These are phyloP conservation scores for Nemurella pictetii DNA, from an alignment of 2,888 invertebrate genomes.

Conservation along the genomic window DNA sequence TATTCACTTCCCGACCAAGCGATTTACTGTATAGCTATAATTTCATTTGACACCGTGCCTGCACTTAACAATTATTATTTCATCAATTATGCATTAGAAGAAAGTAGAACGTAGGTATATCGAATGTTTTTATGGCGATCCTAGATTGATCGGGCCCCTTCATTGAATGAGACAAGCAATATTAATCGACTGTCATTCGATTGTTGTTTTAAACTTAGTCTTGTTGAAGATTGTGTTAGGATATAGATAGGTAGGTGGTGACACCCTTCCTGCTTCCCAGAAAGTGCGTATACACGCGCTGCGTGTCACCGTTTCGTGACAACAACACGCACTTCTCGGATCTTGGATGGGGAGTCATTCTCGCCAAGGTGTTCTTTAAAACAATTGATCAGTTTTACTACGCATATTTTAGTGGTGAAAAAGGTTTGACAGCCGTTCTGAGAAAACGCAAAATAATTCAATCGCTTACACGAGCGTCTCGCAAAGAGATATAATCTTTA, in stretches of 20 bases:
- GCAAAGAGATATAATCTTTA: neutral
- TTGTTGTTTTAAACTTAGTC: neutral
- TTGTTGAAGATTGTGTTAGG: neutral
- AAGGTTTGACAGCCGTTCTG: neutral
- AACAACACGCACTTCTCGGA: neutral
- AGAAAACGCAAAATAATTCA: neutral
- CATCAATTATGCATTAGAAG: neutral
- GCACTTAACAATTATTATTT: neutral
- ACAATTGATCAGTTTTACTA: neutral
- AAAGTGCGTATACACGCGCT: no score
- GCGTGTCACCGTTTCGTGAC: neutral
- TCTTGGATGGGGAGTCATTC: neutral
- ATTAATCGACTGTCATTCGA: neutral
- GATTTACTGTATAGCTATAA: neutral
- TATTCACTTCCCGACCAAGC: neutral
- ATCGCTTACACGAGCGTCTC: neutral
- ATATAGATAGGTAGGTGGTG: neutral
- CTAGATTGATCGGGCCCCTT: no score
- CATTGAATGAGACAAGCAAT: neutral
- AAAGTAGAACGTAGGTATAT: neutral
- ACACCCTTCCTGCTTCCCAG: neutral
- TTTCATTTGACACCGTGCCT: neutral
- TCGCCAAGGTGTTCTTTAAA: neutral
- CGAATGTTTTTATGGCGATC: neutral
- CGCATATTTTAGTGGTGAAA: neutral